Evolutionary conservation across 2,888 invertebrate species (phyloP), one percentile per base, ranked within the genome.

Genomic region (Hydrotaea cyrtoneurina): DNA sequence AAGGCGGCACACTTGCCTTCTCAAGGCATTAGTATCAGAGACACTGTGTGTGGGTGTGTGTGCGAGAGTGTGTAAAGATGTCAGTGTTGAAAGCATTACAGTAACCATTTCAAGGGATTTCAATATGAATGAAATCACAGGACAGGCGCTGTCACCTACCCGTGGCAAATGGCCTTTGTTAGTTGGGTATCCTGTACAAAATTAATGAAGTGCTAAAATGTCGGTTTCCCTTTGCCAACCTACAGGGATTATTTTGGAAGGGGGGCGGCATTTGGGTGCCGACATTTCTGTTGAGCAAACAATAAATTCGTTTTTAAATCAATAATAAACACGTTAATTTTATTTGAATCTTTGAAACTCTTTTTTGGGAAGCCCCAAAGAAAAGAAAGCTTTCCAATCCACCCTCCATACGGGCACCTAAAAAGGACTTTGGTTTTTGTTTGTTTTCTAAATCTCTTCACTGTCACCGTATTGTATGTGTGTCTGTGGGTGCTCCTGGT

Each of bases 141-240:
- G 31, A 31, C 11, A 19, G 62, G 31, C n/a, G n/a, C 31, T 4
- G 31, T 4, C 31, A 57, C 21, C 19, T 4, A 57, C 62, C 62
- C 62, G 7, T 11, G n/a, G 31, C 3, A 23, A 21, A 15, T 17
- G 62, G 31, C n/a, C 62, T 31, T 23, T 69, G 69, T 66, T 66
- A 17, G 36, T 43, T 39, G 11, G 39, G 8, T 21, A 21, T 39
- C 36, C 39, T 69, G 23, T 5, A 21, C 17, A 39, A 43, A 23
- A 19, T 43, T 43, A 69, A 69, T 69, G 69, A 23, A 69, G 69
- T 69, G 69, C 69, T 23, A 46, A 69, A 43, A 46, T 69, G 43
- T 39, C 21, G 55, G 8, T 11, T 21, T 39, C 17, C 19, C 19
- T 69, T 26, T 36, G 23, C 23, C 15, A 39, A 66, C 31, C 1